Evolutionary conservation across 2,888 invertebrate species (phyloP).

Genomic region (Liodrosophila aerea): DNA sequence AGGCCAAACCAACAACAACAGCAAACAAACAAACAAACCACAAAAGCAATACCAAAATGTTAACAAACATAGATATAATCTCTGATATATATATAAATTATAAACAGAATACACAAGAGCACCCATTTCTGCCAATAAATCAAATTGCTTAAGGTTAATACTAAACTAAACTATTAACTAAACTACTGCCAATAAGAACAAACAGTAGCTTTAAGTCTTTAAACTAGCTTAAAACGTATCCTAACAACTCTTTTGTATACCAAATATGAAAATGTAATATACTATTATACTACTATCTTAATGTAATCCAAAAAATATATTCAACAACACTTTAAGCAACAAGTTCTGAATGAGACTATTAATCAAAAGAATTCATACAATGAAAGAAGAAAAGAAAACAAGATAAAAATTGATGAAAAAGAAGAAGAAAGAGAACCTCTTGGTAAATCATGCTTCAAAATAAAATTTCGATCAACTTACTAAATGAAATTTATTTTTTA

Average conservation of each 20-base stretch:
- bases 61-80: slow-evolving; percentile 16
- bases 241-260: slow-evolving; percentile 29
- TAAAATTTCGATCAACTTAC: slow-evolving; percentile 35
- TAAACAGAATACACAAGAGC: slow-evolving; percentile 74
- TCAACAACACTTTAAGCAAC: slow-evolving; percentile 78
- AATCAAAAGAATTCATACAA: slow-evolving; percentile 52
- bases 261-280: slow-evolving; percentile 63
- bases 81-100: slow-evolving; percentile 9
- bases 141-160: slow-evolving; percentile 32
- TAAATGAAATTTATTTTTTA: slow-evolving; percentile 34
- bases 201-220: slow-evolving; percentile 81
- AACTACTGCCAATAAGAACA: slow-evolving; percentile 82
- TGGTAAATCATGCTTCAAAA: slow-evolving; percentile 30
- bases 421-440: slow-evolving; percentile 19
- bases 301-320: slow-evolving; percentile 75
- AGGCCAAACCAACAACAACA: slow-evolving; percentile 52
- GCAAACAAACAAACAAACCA: slow-evolving; percentile 36
- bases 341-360: slow-evolving; percentile 83
- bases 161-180: neutral
- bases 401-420: slow-evolving; percentile 11
- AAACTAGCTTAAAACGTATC: slow-evolving; percentile 23
- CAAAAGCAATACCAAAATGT: slow-evolving; percentile 20
- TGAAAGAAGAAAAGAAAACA: slow-evolving; percentile 25
- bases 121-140: slow-evolving; percentile 62
- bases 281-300: slow-evolving; percentile 30